Percentiles rank a stretch among this genome's conserved stretches.
These are phyloP conservation scores for Crepidodera aurea DNA, from an alignment of 2,888 invertebrate species.

Conservation along the genomic window DNA sequence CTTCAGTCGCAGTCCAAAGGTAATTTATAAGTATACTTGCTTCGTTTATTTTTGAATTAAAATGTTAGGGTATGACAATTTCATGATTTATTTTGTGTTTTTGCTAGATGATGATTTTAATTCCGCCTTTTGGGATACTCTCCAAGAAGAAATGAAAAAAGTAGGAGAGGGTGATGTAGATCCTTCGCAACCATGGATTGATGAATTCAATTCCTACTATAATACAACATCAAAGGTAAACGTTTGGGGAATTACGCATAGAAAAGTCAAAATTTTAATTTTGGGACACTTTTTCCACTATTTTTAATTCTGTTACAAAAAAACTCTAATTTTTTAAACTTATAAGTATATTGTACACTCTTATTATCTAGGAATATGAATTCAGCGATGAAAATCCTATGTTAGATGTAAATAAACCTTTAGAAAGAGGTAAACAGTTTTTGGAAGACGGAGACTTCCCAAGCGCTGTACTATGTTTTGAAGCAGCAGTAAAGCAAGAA, in stretches of 20 bases:
- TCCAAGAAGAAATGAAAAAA: conserved; percentile 82
- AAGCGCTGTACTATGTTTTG: conserved; percentile 95
- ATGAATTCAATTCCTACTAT: conserved; percentile 70
- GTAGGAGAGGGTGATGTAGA: conserved; percentile 72
- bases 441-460: conserved; percentile 90
- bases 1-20: conserved; percentile 44
- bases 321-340: too few relatives aligned
- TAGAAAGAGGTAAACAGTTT: conserved; percentile 85
- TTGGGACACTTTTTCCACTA: too few relatives aligned
- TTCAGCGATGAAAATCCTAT: conserved; percentile 89
- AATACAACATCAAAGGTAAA: conserved; percentile 67
- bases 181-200: conserved; percentile 74
- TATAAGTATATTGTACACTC: too few relatives aligned
- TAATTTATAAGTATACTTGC: conserved; percentile 3
- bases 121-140: conserved; percentile 68
- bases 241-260: too few relatives aligned
- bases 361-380: conserved; percentile 74
- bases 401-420: conserved; percentile 76
- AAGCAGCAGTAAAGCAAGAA: conserved; percentile 89
- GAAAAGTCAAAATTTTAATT: too few relatives aligned
- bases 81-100: too few relatives aligned
- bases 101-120: conserved; percentile 64
- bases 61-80: too few relatives aligned
- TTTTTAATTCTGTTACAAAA: too few relatives aligned
- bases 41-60: not conserved